Percentiles rank a stretch among this genome's conserved stretches.
Evolutionary conservation across 1,140 invertebrate genomes (phyloP).

Genomic region (Maniola jurtina): DNA sequence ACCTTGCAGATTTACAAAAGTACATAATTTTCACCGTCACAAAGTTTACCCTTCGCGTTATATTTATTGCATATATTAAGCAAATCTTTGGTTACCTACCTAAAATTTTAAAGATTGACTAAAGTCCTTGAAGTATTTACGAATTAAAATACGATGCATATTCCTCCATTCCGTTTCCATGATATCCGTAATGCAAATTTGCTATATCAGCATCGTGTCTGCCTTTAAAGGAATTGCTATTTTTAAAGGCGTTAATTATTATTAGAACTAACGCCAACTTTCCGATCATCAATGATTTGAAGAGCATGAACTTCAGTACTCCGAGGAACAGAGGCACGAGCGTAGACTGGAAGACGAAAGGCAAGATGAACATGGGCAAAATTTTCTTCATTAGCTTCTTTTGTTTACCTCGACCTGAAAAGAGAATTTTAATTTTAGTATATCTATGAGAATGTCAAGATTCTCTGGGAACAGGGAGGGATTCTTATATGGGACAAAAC

Average conservation of each 20-base stretch:
- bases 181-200: conserved; percentile 76
- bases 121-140: conserved; percentile 7
- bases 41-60: not conserved
- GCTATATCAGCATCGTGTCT: conserved; percentile 60
- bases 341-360: conserved; percentile 82
- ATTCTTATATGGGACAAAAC: too few species aligned
- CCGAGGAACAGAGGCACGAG: conserved; percentile 82
- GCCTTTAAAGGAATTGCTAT: conserved; percentile 69
- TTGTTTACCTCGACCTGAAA: conserved; percentile 78
- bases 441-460: too few species aligned
- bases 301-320: conserved; percentile 81
- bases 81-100: not conserved
- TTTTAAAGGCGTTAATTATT: conserved; percentile 81
- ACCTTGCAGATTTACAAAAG: too few species aligned
- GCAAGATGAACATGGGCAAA: conserved; percentile 81
- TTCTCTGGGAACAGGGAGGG: too few species aligned
- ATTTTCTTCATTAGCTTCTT: conserved; percentile 80
- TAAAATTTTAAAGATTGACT: not conserved
- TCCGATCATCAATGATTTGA: conserved; percentile 82
- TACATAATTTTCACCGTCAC: not conserved
- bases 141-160: conserved; percentile 56
- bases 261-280: conserved; percentile 82
- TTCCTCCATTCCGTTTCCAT: conserved; percentile 76
- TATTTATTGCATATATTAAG: not conserved
- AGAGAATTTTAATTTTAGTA: not conserved